A percentile compares a stretch with the other conserved stretches of the same genome.
Evolutionary conservation across 2,113 vertebrate species (phyloP).

Genomic region (Pandion haliaetus): DNA sequence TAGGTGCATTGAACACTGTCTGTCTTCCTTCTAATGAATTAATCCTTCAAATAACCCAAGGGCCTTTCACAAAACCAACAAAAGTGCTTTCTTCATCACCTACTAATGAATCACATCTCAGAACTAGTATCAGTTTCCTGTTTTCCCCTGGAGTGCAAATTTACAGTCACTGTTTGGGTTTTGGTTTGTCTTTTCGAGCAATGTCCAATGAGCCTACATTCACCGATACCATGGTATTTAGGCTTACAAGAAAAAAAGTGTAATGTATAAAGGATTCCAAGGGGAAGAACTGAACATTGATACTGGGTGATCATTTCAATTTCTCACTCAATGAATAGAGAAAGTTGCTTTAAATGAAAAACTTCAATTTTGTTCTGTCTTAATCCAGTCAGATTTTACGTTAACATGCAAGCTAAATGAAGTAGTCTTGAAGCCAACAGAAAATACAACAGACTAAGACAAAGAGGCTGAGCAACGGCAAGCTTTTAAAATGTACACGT

Average conservation of each 20-base stretch:
- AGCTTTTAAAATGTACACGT: neutral
- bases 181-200: no score
- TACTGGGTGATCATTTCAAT: neutral
- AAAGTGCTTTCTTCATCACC: neutral
- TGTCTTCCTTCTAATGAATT: neutral
- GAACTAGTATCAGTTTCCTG: neutral
- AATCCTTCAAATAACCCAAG: neutral
- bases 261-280: neutral
- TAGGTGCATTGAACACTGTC: neutral
- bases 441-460: neutral
- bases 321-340: neutral
- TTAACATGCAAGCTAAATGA: neutral
- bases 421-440: neutral
- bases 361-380: neutral
- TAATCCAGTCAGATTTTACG: neutral
- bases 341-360: neutral
- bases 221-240: neutral
- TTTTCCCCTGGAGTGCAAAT: neutral
- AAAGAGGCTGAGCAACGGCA: neutral
- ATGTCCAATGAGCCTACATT: neutral
- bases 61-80: neutral
- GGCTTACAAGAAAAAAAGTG: neutral
- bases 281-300: neutral
- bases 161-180: neutral
- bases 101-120: neutral